phyloP scores from a whole-genome alignment of 1,140 invertebrate species.

The Aphidius gifuensis region DNA sequence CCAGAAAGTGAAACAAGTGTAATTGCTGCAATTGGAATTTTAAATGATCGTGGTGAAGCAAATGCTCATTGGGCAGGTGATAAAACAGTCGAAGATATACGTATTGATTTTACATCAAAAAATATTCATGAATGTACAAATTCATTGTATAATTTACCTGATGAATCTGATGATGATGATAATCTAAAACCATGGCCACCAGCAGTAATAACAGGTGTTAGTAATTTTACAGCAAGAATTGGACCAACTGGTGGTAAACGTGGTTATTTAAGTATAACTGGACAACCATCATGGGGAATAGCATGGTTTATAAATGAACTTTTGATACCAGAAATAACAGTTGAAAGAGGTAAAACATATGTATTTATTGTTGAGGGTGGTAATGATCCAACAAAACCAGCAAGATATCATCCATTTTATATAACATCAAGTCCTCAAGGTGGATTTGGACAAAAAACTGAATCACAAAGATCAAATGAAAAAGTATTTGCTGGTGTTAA shows the following conservation, averaged over 20 bases:
- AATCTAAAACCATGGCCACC: slow-evolving; percentile 67
- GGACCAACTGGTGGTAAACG: slow-evolving; percentile 78
- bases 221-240: slow-evolving; percentile 71
- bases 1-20: slow-evolving; percentile 67
- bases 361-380: slow-evolving; percentile 84
- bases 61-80: slow-evolving; percentile 74
- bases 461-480: slow-evolving; percentile 65
- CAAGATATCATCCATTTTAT: slow-evolving; percentile 90
- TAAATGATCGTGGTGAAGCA: slow-evolving; percentile 76
- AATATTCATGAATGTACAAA: slow-evolving; percentile 55
- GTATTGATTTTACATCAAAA: slow-evolving; percentile 68
- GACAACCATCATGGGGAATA: slow-evolving; percentile 81
- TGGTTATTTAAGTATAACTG: slow-evolving; percentile 78
- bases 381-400: slow-evolving; percentile 64
- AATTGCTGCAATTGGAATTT: slow-evolving; percentile 83
- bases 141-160: slow-evolving; percentile 49
- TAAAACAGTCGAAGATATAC: slow-evolving; percentile 70
- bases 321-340: slow-evolving; percentile 85
- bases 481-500: slow-evolving; percentile 78
- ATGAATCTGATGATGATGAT: slow-evolving; percentile 34
- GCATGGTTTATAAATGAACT: slow-evolving; percentile 93
- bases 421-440: slow-evolving; percentile 84
- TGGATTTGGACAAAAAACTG: slow-evolving; percentile 74
- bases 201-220: slow-evolving; percentile 60
- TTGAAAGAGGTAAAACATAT: slow-evolving; percentile 85